These are phyloP conservation scores for Bombus waltoni DNA, from an alignment of 1,140 invertebrate genomes.

Conservation along the genomic window DNA sequence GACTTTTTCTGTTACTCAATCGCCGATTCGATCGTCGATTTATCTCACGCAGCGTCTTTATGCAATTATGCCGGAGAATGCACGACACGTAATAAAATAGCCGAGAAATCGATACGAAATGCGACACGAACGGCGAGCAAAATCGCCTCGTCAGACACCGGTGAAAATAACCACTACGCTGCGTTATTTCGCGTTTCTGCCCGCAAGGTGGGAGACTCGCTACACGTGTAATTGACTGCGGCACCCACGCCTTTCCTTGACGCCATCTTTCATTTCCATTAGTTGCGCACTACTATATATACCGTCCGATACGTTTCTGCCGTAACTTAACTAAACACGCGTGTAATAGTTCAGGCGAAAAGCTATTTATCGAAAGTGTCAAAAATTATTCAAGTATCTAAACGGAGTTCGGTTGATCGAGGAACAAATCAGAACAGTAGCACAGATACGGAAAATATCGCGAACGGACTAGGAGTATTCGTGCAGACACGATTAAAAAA, in stretches of 20 bases:
- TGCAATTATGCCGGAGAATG: slow-evolving; percentile 46
- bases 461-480: no score
- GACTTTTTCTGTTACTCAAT: slow-evolving; percentile 55
- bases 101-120: slow-evolving; percentile 46
- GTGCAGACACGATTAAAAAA: no score
- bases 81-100: slow-evolving; percentile 47
- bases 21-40: slow-evolving; percentile 35
- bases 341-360: no score
- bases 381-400: no score
- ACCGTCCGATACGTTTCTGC: background rate
- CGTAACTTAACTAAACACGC: background rate
- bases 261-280: slow-evolving; percentile 34
- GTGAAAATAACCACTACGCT: slow-evolving; percentile 16
- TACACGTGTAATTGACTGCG: slow-evolving; percentile 23
- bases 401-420: no score
- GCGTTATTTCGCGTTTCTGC: slow-evolving; percentile 2
- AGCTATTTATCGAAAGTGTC: no score
- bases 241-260: slow-evolving; percentile 6
- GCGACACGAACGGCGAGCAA: slow-evolving; percentile 30
- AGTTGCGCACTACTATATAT: background rate
- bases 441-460: no score
- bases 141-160: slow-evolving; percentile 3
- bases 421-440: no score
- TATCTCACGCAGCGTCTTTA: slow-evolving; percentile 52
- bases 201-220: background rate